Base-by-base conservation (phyloP, 2,797 vertebrate species). In the Eulemur coronatus region DNA sequence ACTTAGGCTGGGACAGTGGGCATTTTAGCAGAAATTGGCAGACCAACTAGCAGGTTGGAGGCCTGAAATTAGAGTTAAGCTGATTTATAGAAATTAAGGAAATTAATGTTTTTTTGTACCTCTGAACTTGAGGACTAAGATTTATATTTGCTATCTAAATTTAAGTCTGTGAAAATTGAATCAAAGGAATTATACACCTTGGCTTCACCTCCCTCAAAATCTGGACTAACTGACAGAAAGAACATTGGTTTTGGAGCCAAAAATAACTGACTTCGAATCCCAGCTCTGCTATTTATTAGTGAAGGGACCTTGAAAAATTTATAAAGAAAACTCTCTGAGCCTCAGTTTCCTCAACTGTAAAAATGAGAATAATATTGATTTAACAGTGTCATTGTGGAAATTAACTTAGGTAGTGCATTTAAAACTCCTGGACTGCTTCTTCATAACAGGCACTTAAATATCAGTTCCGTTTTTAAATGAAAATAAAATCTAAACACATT, bases 401-500 rank as follows among this genome's bases (percentile, higher is more conserved):
- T 82, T 86, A 17, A 82, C 14, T 17, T 22, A 43, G 18, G n/a
- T 7, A 52, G 4, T 41, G 1, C 2, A 28, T 93, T 79, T 48
- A 30, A 72, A 91, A 65, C 24, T 46, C 41, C 28, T 18, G 41
- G 43, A 4, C n/a, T 33, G n/a, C 15, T 93, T n/a, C 15, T 84
- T 22, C 1, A 24, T 26, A 93, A 48, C 1, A 61, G 33, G 20
- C 52, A 82, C 72, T 84, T 76, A 90, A 94, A 76, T 94, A 90
- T 14, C 2, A 0, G 28, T 94, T 84, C 50, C 35, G 10, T 11
- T 89, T 92, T 73, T 41, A 55, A 86, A 35, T 78, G 28, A 82
- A 96, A 96, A 96, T 73, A 75, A 94, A 91, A 93, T 61, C 61
- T 50, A 95, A 91, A 78, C 69, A 76, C 70, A 28, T 87, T 92